Evolutionary conservation across 53 echinoderm and acorn worm species (phyloP).

Genomic region (Holothuria scabra): DNA sequence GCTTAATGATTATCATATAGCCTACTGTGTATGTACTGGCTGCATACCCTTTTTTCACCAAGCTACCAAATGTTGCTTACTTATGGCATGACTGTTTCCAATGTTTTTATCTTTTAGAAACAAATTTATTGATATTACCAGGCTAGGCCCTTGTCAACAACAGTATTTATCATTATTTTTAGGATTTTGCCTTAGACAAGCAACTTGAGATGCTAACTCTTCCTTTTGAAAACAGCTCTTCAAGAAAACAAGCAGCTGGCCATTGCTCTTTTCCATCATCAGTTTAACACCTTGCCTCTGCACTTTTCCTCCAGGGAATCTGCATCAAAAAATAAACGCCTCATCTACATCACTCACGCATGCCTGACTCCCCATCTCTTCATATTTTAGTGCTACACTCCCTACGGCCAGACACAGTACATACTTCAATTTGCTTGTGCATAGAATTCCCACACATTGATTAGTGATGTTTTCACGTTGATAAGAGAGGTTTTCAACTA

Average conservation of each 20-base stretch:
- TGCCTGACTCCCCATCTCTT: constrained; percentile 43
- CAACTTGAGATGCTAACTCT: constrained; percentile 3
- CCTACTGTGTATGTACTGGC: no score
- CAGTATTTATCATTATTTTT: no score
- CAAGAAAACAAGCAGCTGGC: constrained; percentile 29
- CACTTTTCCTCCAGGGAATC: constrained; percentile 37
- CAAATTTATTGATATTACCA: no score
- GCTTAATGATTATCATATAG: no score
- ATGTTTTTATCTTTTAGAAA: no score
- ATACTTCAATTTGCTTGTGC: constrained; percentile 34
- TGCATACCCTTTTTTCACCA: no score
- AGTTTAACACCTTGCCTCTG: constrained; percentile 36
- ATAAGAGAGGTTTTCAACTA: constrained; percentile 40
- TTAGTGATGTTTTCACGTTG: constrained; percentile 47
- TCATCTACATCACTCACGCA: constrained; percentile 49
- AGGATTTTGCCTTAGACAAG: no score
- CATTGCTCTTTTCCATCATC: not conserved
- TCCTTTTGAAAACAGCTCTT: constrained; percentile 32
- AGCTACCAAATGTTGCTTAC: no score
- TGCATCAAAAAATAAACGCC: constrained; percentile 52
- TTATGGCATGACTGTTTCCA: no score
- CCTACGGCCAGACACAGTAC: constrained; percentile 34
- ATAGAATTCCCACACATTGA: constrained; percentile 32
- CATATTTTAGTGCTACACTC: constrained; percentile 24
- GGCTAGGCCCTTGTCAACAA: no score